Percentiles rank a stretch among this genome's conserved stretches.
Evolutionary conservation across 2,797 vertebrate genomes (phyloP).

Genomic region (Hemitrygon akajei): DNA sequence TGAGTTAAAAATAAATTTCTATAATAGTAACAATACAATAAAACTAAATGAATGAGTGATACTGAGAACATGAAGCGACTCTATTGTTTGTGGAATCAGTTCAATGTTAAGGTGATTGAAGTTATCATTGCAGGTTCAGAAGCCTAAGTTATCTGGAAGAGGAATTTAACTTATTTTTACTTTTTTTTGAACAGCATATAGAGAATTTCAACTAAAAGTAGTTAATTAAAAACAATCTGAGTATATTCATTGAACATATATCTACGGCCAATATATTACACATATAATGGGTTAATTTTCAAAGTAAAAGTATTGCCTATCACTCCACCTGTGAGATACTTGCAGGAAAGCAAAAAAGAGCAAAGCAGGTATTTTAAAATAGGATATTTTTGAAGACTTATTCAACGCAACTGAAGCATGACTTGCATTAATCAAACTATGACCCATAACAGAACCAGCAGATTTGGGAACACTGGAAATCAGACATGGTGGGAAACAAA

Average conservation of each 20-base stretch:
- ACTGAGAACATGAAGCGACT: too few species aligned
- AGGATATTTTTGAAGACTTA: constrained; percentile 5
- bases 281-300: neutral
- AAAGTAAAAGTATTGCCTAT: neutral
- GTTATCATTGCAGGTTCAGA: too few species aligned
- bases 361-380: neutral
- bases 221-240: neutral
- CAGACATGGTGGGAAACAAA: neutral
- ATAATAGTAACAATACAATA: too few species aligned
- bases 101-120: too few species aligned
- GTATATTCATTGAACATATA: neutral
- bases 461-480: neutral
- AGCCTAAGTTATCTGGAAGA: neutral
- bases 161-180: neutral
- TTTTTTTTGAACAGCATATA: neutral
- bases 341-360: constrained; percentile 9
- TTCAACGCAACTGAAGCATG: neutral
- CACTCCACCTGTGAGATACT: neutral
- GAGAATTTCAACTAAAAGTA: neutral
- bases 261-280: neutral
- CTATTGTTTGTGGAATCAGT: too few species aligned
- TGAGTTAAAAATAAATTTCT: too few species aligned
- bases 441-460: neutral
- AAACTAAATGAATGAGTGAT: too few species aligned
- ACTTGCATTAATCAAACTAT: constrained; percentile 24